Evolutionary conservation across 1,140 invertebrate species (phyloP), one percentile per base, ranked within the genome.

Genomic region (Araneus ventricosus): DNA sequence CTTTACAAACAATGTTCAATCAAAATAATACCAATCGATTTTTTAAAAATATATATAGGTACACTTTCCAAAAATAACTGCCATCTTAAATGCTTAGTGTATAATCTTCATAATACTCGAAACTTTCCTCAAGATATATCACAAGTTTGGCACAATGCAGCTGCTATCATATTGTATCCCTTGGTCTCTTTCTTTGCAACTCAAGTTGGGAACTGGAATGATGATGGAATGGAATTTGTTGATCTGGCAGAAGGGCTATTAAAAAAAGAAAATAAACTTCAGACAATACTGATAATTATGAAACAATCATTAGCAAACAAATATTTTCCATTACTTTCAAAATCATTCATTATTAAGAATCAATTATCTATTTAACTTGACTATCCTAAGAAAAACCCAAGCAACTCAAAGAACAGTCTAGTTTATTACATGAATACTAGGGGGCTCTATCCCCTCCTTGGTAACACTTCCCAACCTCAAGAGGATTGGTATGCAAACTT

Each of bases 181-280:
- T 75, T 6, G 30, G 34, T 20, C 17, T 75, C 5, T 3, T 7
- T 5, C n/a, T 17, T 14, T 4, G 37, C 14, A n/a, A 80, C 20
- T 57, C 37, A 87, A 22, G 20, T 63, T 63, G 82, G 79, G 86
- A 92, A 92, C 24, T 92, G 90, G 61, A 92, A 92, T 57, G 90
- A 92, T 86, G 90, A 67, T 86, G 90, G 82, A 52, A 92, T 86
- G 17, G 90, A 92, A 70, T 86, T 92, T 30, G 90, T 92, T 67
- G 90, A 92, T 75, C 90, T 92, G 14, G 90, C 80, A 24, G 90
- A 92, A 37, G 90, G 90, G 37, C 90, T 92, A 45, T 2, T 30
- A 84, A 59, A 80, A 80, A 45, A 22, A 45, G 3, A 45, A 45
- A 45, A 45, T 0, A 52, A 52, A 14, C 10, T 8, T 52, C 14